phyloP scores from a whole-genome alignment of 2,797 vertebrate genomes.

The Sphenopsis melanotis region DNA sequence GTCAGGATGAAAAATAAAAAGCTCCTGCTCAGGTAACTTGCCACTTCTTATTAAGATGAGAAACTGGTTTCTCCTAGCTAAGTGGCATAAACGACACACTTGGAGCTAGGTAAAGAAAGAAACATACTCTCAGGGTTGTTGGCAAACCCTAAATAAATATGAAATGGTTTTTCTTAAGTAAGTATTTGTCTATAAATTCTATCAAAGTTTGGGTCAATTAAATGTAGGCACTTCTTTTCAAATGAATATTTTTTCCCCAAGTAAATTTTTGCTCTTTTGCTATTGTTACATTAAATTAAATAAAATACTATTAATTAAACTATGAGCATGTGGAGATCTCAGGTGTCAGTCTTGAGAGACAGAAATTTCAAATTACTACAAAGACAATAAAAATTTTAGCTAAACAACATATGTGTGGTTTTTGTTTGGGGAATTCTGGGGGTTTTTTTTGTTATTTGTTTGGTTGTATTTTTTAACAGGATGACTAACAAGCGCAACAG shows the following conservation, averaged over 20 bases:
- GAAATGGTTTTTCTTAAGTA: neutral
- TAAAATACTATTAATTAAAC: neutral
- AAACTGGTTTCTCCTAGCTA: neutral
- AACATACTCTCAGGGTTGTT: neutral
- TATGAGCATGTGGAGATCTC: neutral
- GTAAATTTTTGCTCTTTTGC: neutral
- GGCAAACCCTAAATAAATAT: neutral
- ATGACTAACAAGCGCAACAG: neutral
- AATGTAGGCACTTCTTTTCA: neutral
- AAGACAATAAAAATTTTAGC: neutral
- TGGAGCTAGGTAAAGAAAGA: neutral
- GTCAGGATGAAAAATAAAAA: neutral
- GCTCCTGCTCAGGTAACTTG: neutral
- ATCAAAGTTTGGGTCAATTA: neutral
- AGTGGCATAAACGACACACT: neutral
- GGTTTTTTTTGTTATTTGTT: neutral
- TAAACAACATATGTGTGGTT: rapidly evolving
- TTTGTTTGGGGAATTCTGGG: rapidly evolving
- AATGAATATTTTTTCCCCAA: neutral
- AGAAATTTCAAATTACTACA: neutral
- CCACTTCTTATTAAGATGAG: neutral
- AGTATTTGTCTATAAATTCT: neutral
- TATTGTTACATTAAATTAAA: neutral
- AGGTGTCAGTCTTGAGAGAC: neutral
- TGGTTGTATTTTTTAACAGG: neutral